Evolutionary conservation across 2,113 vertebrate genomes (phyloP).

Genomic region (Sorex fumeus): DNA sequence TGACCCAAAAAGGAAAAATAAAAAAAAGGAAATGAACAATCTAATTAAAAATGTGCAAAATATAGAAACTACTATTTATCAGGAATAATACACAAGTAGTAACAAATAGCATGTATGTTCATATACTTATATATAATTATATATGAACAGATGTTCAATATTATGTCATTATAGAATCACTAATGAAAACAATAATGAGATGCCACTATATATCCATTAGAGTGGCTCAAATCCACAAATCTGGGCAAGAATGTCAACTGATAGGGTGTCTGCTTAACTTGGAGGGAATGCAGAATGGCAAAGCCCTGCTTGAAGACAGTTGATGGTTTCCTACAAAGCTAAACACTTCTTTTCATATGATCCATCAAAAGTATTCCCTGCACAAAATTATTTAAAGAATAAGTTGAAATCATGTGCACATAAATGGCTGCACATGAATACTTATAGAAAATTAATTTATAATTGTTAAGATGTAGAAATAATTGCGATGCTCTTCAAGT

Average conservation of each 20-base stretch:
- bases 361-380: not conserved
- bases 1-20: too few species aligned
- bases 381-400: not conserved
- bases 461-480: not conserved
- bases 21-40: not conserved
- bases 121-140: too few species aligned
- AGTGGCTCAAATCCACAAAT: not conserved
- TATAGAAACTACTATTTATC: not conserved
- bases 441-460: not conserved
- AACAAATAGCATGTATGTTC: not conserved
- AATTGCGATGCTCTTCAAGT: not conserved
- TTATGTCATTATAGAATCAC: too few species aligned
- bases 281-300: not conserved
- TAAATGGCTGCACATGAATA: not conserved
- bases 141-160: not conserved
- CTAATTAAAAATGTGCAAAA: not conserved
- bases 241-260: not conserved
- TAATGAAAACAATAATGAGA: not conserved
- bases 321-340: not conserved
- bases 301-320: not conserved
- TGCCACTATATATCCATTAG: not conserved
- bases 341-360: not conserved
- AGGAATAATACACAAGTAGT: not conserved
- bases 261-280: not conserved
- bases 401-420: not conserved